Evolutionary conservation across 2,888 invertebrate genomes (phyloP).

Genomic region (Laothoe populi): DNA sequence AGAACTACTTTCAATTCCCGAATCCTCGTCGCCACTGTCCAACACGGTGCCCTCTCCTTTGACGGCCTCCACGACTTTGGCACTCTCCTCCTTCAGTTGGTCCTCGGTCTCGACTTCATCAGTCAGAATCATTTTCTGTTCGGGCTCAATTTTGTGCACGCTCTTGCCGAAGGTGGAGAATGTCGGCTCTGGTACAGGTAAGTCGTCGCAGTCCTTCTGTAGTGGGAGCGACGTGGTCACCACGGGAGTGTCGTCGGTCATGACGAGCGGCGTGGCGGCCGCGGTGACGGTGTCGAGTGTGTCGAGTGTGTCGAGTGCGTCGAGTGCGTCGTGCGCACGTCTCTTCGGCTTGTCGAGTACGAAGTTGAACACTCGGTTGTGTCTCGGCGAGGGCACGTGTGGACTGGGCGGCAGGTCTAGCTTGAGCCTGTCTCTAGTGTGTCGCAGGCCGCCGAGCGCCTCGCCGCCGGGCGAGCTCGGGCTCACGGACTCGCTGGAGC

Average conservation of each 20-base stretch:
- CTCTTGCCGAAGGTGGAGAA: conserved; percentile 86
- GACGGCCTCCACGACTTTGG: conserved; percentile 63
- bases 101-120: conserved; percentile 46
- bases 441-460: conserved; percentile 88
- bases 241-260: conserved; percentile 75
- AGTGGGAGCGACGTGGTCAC: conserved; percentile 57
- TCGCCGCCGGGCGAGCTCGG: conserved; percentile 74
- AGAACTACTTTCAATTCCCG: conserved; percentile 87
- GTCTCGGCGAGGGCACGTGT: conserved; percentile 70
- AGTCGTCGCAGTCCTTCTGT: conserved; percentile 57
- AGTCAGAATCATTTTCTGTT: conserved; percentile 65
- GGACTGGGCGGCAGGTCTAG: conserved; percentile 88
- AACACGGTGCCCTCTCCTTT: conserved; percentile 86
- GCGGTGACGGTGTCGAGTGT: conserved; percentile 38
- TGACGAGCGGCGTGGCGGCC: conserved; percentile 65
- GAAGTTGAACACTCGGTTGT: conserved; percentile 74
- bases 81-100: conserved; percentile 54
- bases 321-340: conserved; percentile 53
- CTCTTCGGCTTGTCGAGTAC: conserved; percentile 71
- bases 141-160: conserved; percentile 54
- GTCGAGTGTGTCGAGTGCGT: conserved; percentile 39
- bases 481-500: conserved; percentile 76
- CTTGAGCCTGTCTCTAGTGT: conserved; percentile 89
- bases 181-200: conserved; percentile 72
- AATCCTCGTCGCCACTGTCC: conserved; percentile 88